Evolutionary conservation across 2,113 vertebrate genomes (phyloP).

Genomic region (Tringa solitaria): DNA sequence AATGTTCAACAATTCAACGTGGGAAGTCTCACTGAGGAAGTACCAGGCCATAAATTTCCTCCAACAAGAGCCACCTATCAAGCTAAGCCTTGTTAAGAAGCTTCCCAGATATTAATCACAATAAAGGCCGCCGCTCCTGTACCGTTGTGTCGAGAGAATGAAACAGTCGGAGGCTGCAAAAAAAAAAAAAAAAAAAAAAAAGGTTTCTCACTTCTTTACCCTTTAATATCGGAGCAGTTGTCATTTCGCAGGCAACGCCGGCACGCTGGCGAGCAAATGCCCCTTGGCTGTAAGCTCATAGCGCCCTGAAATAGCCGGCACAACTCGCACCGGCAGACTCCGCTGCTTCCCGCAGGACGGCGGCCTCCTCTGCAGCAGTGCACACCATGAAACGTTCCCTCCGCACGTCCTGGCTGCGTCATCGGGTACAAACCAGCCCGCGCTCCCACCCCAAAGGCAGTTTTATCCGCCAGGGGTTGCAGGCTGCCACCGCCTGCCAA

Average conservation of each 20-base stretch:
- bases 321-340: fast-evolving
- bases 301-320: fast-evolving
- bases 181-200: background rate
- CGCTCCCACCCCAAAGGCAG: background rate
- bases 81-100: conserved; percentile 62
- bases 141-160: background rate
- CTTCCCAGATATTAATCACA: conserved; percentile 67
- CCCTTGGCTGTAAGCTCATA: background rate
- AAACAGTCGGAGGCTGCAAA: background rate
- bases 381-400: background rate
- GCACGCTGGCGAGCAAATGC: background rate
- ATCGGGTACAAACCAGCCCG: fast-evolving
- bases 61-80: conserved; percentile 76
- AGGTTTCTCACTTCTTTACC: background rate
- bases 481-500: background rate
- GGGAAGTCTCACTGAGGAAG: conserved; percentile 81
- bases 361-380: fast-evolving
- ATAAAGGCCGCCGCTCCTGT: conserved; percentile 8
- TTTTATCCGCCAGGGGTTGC: background rate
- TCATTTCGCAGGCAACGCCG: background rate
- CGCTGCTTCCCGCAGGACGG: background rate
- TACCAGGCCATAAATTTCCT: conserved; percentile 78
- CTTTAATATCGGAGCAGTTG: background rate
- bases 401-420: background rate
- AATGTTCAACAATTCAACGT: conserved; percentile 77